These are phyloP conservation scores for Nemapogon koenigi DNA, from an alignment of 2,888 invertebrate species.

Conservation along the genomic window DNA sequence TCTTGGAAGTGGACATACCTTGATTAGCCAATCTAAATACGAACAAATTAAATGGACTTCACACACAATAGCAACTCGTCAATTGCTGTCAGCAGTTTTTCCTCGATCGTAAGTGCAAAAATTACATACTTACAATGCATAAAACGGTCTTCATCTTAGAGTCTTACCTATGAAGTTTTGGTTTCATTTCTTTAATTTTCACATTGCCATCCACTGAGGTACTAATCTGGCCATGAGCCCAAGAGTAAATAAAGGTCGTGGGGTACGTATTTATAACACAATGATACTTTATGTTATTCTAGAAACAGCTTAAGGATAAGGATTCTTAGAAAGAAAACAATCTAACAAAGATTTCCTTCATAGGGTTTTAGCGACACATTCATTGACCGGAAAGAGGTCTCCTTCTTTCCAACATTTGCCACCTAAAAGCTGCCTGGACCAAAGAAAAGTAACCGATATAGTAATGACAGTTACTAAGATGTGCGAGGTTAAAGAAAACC, in stretches of 20 bases:
- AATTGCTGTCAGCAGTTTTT: constrained; percentile 51
- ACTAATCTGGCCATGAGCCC: no score
- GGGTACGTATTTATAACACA: no score
- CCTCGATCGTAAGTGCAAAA: constrained; percentile 39
- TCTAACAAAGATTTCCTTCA: no score
- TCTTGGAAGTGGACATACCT: constrained; percentile 51
- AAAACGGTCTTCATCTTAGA: no score
- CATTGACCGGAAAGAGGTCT: constrained; percentile 66
- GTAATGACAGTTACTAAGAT: constrained; percentile 57
- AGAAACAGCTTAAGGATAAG: constrained; percentile 13
- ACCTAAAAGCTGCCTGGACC: constrained; percentile 57
- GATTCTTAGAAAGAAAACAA: no score
- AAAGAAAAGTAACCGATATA: constrained; percentile 60
- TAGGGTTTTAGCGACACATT: constrained; percentile 64
- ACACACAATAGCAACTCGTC: constrained; percentile 52
- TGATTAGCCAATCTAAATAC: constrained; percentile 41
- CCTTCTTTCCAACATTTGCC: constrained; percentile 56
- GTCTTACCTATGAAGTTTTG: no score
- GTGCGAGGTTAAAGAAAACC: constrained; percentile 53
- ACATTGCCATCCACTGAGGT: no score
- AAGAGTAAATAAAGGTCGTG: no score
- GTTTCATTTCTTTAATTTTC: no score
- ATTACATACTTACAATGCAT: no score
- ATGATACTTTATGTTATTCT: no score
- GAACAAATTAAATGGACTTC: constrained; percentile 51